phyloP scores from a whole-genome alignment of 2,113 vertebrate species.

The Caranx melampygus region DNA sequence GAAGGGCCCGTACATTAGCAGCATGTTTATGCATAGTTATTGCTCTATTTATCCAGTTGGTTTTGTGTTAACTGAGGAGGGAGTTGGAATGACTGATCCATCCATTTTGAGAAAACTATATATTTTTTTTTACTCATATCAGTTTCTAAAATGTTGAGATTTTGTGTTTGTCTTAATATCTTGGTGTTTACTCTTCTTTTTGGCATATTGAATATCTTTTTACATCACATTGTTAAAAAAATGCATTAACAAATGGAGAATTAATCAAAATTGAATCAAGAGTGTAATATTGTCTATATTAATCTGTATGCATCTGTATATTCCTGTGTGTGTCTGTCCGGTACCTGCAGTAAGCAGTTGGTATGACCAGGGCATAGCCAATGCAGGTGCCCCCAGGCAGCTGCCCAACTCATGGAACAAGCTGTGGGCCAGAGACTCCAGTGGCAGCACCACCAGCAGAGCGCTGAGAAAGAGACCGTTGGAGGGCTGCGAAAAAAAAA shows the following conservation, averaged over 20 bases:
- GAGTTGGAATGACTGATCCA: slow-evolving; percentile 42
- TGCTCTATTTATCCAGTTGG: slow-evolving; percentile 72
- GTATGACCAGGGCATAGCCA: slow-evolving; percentile 95
- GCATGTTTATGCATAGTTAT: slow-evolving; percentile 74
- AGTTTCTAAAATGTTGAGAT: neutral
- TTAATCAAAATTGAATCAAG: neutral
- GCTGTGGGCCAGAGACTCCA: slow-evolving; percentile 94
- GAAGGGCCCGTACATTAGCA: slow-evolving; percentile 72
- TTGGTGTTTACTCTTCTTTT: neutral
- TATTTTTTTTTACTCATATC: neutral
- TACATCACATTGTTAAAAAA: neutral
- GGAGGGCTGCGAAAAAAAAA: slow-evolving; percentile 78
- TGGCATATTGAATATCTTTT: neutral
- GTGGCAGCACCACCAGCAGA: slow-evolving; percentile 92
- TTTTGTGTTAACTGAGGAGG: slow-evolving; percentile 70
- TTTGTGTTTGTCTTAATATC: neutral
- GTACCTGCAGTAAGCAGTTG: slow-evolving; percentile 96
- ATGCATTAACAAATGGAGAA: no score
- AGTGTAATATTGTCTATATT: neutral
- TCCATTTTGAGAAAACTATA: slow-evolving; percentile 20
- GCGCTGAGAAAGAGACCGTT: slow-evolving; percentile 94
- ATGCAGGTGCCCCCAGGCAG: slow-evolving; percentile 95
- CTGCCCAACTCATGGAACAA: slow-evolving; percentile 95
- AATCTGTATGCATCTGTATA: neutral
- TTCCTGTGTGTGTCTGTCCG: neutral